These are phyloP conservation scores for Coelinius sp. DNA, from an alignment of 2,888 invertebrate species.

Conservation along the genomic window DNA sequence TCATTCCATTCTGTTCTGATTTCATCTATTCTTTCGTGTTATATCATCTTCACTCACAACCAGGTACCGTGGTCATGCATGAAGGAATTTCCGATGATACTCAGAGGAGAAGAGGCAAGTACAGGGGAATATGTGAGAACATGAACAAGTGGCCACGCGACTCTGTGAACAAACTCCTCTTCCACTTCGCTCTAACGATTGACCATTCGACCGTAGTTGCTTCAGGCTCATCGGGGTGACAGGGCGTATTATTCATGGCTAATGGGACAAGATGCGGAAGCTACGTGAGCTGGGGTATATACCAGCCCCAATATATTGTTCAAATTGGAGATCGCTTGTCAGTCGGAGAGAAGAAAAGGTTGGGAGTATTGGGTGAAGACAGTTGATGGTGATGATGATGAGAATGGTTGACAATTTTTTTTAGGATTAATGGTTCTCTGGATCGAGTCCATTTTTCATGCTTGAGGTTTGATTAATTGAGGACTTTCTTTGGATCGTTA, in stretches of 20 bases:
- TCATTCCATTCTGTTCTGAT: neutral
- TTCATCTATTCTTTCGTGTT: neutral
- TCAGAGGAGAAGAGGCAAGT: neutral
- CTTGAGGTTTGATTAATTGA: neutral
- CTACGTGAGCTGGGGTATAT: constrained; percentile 35
- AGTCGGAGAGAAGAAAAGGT: neutral
- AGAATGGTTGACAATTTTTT: neutral
- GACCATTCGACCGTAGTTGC: constrained; percentile 55
- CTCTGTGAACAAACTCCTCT: constrained; percentile 26
- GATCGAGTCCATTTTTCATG: neutral
- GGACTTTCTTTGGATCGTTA: neutral
- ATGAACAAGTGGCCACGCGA: constrained; percentile 30
- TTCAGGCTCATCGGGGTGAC: constrained; percentile 44
- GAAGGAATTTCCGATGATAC: constrained; percentile 21
- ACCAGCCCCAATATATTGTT: neutral
- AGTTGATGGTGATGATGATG: neutral
- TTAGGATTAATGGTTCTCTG: neutral
- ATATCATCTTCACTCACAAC: constrained; percentile 24
- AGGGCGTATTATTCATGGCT: constrained; percentile 64
- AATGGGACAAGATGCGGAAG: constrained; percentile 65
- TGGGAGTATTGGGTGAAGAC: neutral
- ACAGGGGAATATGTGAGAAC: constrained; percentile 3
- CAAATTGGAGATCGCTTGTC: neutral
- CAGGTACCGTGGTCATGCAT: constrained; percentile 36
- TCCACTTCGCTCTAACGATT: constrained; percentile 58